A percentile compares a stretch with the other conserved stretches of the same genome.
Evolutionary conservation across 1,140 invertebrate species (phyloP).

Genomic region (Mactra quadrangularis): DNA sequence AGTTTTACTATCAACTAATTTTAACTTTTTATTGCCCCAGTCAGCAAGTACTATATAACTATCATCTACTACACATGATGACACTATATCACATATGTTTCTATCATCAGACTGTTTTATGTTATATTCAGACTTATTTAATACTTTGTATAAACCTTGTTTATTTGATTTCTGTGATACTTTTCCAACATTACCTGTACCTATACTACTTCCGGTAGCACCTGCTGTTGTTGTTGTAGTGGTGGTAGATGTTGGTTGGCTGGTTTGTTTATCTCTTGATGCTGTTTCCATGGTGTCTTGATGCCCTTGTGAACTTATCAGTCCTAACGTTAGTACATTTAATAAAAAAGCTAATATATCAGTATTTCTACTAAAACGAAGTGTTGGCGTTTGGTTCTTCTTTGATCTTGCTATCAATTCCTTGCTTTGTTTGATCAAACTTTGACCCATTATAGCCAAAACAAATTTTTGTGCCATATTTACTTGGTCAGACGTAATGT

Average conservation of each 20-base stretch:
- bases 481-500: too few species aligned
- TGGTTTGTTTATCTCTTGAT: too few species aligned
- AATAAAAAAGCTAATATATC: not conserved
- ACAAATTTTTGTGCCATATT: slow-evolving; percentile 7
- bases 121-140: too few species aligned
- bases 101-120: not conserved
- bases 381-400: not conserved
- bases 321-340: too few species aligned
- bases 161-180: too few species aligned
- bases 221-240: too few species aligned
- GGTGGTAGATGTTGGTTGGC: too few species aligned
- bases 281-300: too few species aligned
- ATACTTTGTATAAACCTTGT: too few species aligned
- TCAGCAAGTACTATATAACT: not conserved
- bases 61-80: slow-evolving; percentile 1
- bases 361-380: not conserved
- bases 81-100: not conserved
- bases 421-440: not conserved
- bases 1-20: not conserved
- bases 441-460: not conserved
- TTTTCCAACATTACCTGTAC: too few species aligned
- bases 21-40: not conserved
- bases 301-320: too few species aligned
- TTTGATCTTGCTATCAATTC: not conserved
- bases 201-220: too few species aligned